Percentiles rank a stretch among this genome's conserved stretches.
These are phyloP conservation scores for Eristalis pertinax DNA, from an alignment of 2,888 invertebrate genomes.

Conservation along the genomic window DNA sequence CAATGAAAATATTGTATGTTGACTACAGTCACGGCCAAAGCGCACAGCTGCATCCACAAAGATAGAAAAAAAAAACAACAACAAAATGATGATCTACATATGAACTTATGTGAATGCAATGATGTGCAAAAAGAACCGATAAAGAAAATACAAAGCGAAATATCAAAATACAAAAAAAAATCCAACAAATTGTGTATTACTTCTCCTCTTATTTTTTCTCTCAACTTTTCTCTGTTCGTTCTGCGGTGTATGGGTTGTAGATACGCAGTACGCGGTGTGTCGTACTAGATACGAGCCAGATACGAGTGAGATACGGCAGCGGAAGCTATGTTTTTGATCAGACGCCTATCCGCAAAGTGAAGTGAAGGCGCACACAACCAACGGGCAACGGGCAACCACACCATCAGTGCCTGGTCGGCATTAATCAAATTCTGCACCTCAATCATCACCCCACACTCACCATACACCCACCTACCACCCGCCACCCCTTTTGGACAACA, in stretches of 20 bases:
- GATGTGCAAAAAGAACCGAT: constrained; percentile 41
- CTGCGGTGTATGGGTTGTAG: background rate
- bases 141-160: constrained; percentile 21
- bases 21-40: background rate
- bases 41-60: background rate
- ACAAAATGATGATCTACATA: background rate
- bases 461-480: no score
- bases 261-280: constrained; percentile 21
- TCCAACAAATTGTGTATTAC: constrained; percentile 14
- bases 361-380: background rate
- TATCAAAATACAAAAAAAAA: background rate
- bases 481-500: constrained; percentile 4
- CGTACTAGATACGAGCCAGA: constrained; percentile 31
- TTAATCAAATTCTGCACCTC: constrained; percentile 52
- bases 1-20: background rate
- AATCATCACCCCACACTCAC: background rate
- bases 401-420: constrained; percentile 18
- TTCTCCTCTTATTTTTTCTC: background rate
- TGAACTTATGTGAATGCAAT: background rate
- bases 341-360: constrained; percentile 26
- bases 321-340: constrained; percentile 68
- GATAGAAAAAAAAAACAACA: background rate
- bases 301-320: constrained; percentile 60
- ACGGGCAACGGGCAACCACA: no score
- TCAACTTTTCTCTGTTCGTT: background rate